Percentiles rank a stretch among this genome's conserved stretches.
These are phyloP conservation scores for Tenrec ecaudatus DNA, from an alignment of 2,113 vertebrate species.

Conservation along the genomic window DNA sequence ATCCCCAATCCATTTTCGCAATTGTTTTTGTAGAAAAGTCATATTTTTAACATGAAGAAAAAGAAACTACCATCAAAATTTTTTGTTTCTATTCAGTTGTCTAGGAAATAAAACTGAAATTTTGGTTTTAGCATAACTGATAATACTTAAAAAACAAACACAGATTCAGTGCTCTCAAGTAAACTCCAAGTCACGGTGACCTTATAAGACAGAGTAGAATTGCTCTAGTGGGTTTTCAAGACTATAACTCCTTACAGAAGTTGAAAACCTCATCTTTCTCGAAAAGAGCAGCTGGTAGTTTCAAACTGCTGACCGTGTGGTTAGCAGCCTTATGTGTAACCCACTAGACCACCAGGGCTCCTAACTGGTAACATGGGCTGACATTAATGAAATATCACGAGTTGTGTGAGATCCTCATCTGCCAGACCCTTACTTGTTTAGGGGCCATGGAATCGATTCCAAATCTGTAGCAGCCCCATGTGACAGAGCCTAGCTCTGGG, in stretches of 20 bases:
- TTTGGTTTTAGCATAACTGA: neutral
- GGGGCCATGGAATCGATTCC: neutral
- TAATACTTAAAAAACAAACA: neutral
- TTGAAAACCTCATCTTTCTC: no score
- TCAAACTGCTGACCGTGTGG: no score
- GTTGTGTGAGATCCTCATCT: neutral
- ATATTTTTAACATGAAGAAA: neutral
- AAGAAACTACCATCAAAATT: neutral
- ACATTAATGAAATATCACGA: neutral
- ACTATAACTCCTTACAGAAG: no score
- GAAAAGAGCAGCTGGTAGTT: no score
- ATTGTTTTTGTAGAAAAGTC: constrained; percentile 10
- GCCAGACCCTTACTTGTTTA: neutral
- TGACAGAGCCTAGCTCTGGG: neutral
- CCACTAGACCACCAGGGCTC: no score
- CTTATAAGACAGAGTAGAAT: no score
- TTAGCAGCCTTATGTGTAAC: no score
- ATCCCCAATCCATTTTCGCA: neutral
- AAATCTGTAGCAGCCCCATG: neutral
- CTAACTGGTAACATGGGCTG: neutral
- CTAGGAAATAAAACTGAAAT: neutral
- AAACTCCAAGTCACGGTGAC: no score
- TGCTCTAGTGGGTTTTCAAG: no score
- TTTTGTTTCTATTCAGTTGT: neutral
- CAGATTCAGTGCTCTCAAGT: no score